Evolutionary conservation across 2,113 vertebrate species (phyloP), one percentile per base, ranked within the genome.

Genomic region (Chunga burmeisteri): DNA sequence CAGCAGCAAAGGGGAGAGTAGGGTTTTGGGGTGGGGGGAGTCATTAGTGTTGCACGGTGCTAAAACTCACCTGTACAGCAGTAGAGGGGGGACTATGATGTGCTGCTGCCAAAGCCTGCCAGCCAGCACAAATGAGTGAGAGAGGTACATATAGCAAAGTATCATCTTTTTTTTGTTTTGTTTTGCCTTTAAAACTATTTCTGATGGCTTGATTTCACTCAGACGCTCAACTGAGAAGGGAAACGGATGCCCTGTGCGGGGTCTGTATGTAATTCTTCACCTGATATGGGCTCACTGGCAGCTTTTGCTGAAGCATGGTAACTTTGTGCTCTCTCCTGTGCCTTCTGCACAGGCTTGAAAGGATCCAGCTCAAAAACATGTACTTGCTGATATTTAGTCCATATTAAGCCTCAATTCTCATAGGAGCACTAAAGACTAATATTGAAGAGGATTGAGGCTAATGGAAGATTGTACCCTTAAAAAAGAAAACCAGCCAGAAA

Each of bases 141-240:
- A 44, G 22, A 65, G 36, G 23, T 61, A 13, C 13, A 13, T 6
- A 8, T 1, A 56, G 59, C 44, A 26, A 81, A 63, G 29, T 38
- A 8, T 12, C 18, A 2, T 2, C 3, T 5, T 0, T 0, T 23
- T 66, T 58, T 38, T 67, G n/a, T n/a, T 38, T 38, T 38, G 38
- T 38, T 38, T 65, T 80, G 7, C 29, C 65, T 77, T 75, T 53
- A 36, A 63, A 84, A 34, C 21, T n/a, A 20, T 1, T 87, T 10
- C 27, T 55, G n/a, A 29, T 80, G 34, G 52, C 34, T 53, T 75
- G 12, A 17, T 83, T 86, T 53, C 38, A 46, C 15, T 47, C 38
- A 26, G n/a, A 55, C 47, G 50, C 27, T 83, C 49, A 23, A 17
- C 23, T 52, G 56, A 94, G 49, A 47, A 56, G 16, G 55, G 44